phyloP scores from a whole-genome alignment of 1,140 invertebrate genomes.

The Drosophila sulfurigaster region DNA sequence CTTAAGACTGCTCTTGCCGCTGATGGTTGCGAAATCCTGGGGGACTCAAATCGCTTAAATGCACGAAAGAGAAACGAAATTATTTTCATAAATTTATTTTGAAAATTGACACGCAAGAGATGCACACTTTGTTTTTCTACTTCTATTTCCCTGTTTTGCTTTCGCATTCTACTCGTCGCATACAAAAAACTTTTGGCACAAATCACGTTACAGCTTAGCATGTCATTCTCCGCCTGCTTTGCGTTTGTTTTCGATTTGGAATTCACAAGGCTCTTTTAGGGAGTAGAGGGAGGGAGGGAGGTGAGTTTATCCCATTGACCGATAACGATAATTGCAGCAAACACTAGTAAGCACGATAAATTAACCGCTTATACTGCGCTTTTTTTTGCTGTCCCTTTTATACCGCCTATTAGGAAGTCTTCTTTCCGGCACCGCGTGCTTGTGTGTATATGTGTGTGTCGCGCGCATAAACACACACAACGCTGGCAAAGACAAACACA shows the following conservation, averaged over 20 bases:
- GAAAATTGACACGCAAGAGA: constrained; percentile 42
- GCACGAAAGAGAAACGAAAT: constrained; percentile 23
- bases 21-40: background rate
- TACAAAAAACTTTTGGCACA: constrained; percentile 2
- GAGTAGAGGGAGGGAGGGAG: too few species aligned
- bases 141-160: background rate
- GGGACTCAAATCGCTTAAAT: constrained; percentile 25
- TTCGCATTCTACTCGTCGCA: background rate
- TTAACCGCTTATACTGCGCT: constrained; percentile 2
- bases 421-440: constrained; percentile 52
- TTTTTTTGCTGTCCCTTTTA: constrained; percentile 18
- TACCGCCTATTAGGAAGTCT: constrained; percentile 50
- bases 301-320: background rate
- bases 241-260: constrained; percentile 22
- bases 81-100: constrained; percentile 47
- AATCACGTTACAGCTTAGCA: constrained; percentile 11
- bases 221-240: background rate
- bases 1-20: background rate
- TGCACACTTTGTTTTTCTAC: constrained; percentile 44
- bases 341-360: constrained; percentile 19
- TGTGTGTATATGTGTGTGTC: constrained; percentile 57
- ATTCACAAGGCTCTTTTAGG: background rate
- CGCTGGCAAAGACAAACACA: constrained; percentile 5
- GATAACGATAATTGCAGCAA: constrained; percentile 18
- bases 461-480: constrained; percentile 14